Base-by-base conservation (phyloP, 2,113 vertebrate genomes). In the Sphyrna mokarran region DNA sequence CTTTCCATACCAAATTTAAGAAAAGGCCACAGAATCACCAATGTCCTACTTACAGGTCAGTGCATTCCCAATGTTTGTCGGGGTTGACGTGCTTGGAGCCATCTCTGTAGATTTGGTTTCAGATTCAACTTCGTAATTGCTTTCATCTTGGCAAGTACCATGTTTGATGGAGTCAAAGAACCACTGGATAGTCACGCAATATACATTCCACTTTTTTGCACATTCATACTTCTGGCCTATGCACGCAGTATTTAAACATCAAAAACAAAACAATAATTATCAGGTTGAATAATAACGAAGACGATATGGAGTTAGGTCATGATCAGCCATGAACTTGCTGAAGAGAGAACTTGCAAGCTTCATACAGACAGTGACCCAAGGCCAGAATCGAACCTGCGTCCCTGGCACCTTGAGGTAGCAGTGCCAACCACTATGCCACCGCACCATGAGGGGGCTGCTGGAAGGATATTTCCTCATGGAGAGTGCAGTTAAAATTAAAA, bases 221-320 rank as follows among this genome's bases (percentile, higher is more conserved):
- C 98, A 99, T 97, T 99, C 99, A 23, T 99, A 99, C 97, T 99
- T 99, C 97, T 99, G 99, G 97, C 99, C 99, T 99, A 96, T 72
- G 96, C 95, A 86, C 20, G 68, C 18, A 93, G 61, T 54, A 90
- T 23, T 61, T 33, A 61, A 48, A 7, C 20, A 83, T 43, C 61
- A 66, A 63, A 93, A 9, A 7, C 89, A 93, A 22, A 37, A n/a
- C 61, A 66, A 68, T 91, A 61, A 6, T 20, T 91, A 61, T 63
- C 68, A 93, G 9, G 14, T 61, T 18, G 14, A 95, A 87, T 83
- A 85, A 83, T n/a, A 95, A 95, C 33, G 13, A 61, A 61, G 29
- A 33, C 54, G 0, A 86, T 86, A 72, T 72, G 63, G 63, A 63
- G 63, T 63, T 63, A 63, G 63, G 69, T 26, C 18, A 20, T 26